Base-by-base conservation (phyloP, 2,113 vertebrate genomes). In the Lepus americanus region DNA sequence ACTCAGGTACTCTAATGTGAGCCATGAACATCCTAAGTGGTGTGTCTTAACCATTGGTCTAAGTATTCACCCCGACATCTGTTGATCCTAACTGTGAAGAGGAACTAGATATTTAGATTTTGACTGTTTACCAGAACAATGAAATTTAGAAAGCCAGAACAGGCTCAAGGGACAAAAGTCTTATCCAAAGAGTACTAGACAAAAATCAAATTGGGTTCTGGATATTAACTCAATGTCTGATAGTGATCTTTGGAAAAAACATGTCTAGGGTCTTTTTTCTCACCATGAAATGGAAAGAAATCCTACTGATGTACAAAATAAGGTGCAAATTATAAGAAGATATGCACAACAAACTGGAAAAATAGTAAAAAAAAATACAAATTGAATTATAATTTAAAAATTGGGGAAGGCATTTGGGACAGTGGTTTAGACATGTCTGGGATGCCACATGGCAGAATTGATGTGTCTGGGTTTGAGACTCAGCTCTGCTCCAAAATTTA, bases 21-120 rank as follows among this genome's bases (percentile, higher is more conserved):
- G 44, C 44, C 44, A 1, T 44, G 44, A 44, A 44, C 44, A 44
- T 44, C 44, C 44, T 44, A 44, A 44, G 44, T 44, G 6, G 44
- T 44, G 44, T 44, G 44, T 44, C 44, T 44, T 44, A 44, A 44
- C 44, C 44, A 44, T 7, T 44, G 44, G 6, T 44, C 44, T 44
- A 44, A 44, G 44, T 44, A 6, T 44, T 44, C 44, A 44, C 44
- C 44, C 44, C 7, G 33, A 92, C 53, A 79, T 87, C 70, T 92
- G 79, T 85, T 93, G 76, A 73, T 87, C 12, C 33, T 89, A 90
- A 95, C 10, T 53, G 13, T 67, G 51, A 78, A 33, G 66, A 92
- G 59, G 92, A 89, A 92, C 67, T 14, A 89, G 51, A 78, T 36
- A 96, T 81, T 82, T 53, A 72, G 55, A 61, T 96, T 91, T 59